phyloP scores from a whole-genome alignment of 2,113 vertebrate species.

The Chaenocephalus aceratus region DNA sequence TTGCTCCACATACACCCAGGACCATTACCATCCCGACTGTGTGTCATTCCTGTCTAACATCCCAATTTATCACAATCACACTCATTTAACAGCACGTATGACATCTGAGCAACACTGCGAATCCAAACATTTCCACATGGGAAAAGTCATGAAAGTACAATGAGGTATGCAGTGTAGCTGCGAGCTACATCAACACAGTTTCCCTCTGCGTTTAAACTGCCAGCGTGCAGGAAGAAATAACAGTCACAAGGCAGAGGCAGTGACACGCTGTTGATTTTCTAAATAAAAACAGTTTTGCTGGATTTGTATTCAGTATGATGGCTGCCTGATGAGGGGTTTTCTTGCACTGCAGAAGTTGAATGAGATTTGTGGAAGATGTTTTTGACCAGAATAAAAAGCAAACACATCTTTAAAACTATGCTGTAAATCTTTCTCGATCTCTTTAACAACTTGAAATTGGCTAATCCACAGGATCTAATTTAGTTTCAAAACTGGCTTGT shows the following conservation, averaged over 20 bases:
- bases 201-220: constrained; percentile 30
- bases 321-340: not conserved
- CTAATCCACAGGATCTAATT: constrained; percentile 5
- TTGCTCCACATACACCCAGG: constrained; percentile 73
- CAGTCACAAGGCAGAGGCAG: constrained; percentile 31
- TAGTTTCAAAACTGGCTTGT: not conserved
- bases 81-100: constrained; percentile 72
- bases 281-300: constrained; percentile 22
- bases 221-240: constrained; percentile 55
- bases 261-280: constrained; percentile 38
- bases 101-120: constrained; percentile 70
- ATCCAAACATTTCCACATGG: constrained; percentile 82
- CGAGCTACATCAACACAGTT: constrained; percentile 48
- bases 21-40: constrained; percentile 78
- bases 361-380: not conserved
- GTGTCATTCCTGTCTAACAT: constrained; percentile 81
- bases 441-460: not conserved
- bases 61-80: constrained; percentile 84
- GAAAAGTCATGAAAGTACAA: constrained; percentile 77
- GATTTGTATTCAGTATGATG: constrained; percentile 13
- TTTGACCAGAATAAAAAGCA: not conserved
- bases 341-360: not conserved
- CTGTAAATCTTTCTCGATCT: not conserved
- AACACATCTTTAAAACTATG: not conserved
- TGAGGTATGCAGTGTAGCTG: constrained; percentile 59